phyloP scores from a whole-genome alignment of 1,140 invertebrate species.

The Elymnias hypermnestra region DNA sequence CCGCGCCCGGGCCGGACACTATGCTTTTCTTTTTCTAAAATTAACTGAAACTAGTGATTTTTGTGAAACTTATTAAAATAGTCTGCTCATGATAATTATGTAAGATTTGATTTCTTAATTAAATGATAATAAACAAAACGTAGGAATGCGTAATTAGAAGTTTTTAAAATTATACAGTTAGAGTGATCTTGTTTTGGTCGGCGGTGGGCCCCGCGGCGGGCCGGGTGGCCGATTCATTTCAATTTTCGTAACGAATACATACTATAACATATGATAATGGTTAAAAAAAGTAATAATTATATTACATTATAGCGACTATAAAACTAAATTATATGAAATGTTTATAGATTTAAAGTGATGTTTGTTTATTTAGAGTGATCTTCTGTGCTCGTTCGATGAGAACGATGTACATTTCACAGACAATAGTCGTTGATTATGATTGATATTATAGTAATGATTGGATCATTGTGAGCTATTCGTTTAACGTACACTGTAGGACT shows the following conservation, averaged over 20 bases:
- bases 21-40: slow-evolving; percentile 69
- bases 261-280: slow-evolving; percentile 74
- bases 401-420: slow-evolving; percentile 61
- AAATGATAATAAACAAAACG: slow-evolving; percentile 74
- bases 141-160: slow-evolving; percentile 74
- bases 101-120: slow-evolving; percentile 75
- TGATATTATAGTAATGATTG: slow-evolving; percentile 58
- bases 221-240: slow-evolving; percentile 48
- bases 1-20: slow-evolving; percentile 32
- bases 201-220: slow-evolving; percentile 32
- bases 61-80: slow-evolving; percentile 72
- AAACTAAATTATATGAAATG: slow-evolving; percentile 76
- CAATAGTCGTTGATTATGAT: slow-evolving; percentile 60
- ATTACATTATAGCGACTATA: slow-evolving; percentile 75
- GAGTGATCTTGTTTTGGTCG: slow-evolving; percentile 57
- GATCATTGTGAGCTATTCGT: slow-evolving; percentile 66
- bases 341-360: slow-evolving; percentile 73
- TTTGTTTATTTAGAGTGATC: slow-evolving; percentile 69
- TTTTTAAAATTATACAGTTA: slow-evolving; percentile 76
- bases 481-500: slow-evolving; percentile 70
- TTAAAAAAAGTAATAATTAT: slow-evolving; percentile 69
- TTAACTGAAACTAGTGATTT: slow-evolving; percentile 68
- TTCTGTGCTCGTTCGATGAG: slow-evolving; percentile 65
- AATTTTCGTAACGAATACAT: slow-evolving; percentile 73
- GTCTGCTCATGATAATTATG: slow-evolving; percentile 70